These are phyloP conservation scores for Bellardia bayeri DNA, from an alignment of 2,888 invertebrate genomes.

Conservation along the genomic window DNA sequence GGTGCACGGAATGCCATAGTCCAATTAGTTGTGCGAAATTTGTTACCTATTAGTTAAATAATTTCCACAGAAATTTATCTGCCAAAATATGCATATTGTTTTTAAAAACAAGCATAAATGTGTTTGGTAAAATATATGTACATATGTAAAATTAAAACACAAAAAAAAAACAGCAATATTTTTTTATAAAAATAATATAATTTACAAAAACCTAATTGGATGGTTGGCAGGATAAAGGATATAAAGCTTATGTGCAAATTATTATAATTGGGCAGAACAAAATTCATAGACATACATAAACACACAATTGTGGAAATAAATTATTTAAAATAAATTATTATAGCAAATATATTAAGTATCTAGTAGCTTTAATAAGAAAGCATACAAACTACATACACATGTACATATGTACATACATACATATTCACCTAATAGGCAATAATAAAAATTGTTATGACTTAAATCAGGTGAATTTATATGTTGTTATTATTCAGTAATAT, in stretches of 20 bases:
- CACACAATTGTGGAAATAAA: conserved; percentile 24
- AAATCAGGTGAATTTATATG: no score
- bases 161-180: background rate
- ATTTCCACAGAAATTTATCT: conserved; percentile 56
- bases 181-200: conserved; percentile 27
- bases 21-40: conserved; percentile 62
- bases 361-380: background rate
- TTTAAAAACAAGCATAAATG: conserved; percentile 25
- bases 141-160: conserved; percentile 14
- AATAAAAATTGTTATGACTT: no score
- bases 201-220: conserved; percentile 63
- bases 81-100: conserved; percentile 56
- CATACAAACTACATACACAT: background rate
- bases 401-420: no score
- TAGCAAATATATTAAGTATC: background rate
- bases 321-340: conserved; percentile 1
- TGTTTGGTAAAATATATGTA: conserved; percentile 33
- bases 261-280: conserved; percentile 36
- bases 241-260: conserved; percentile 63
- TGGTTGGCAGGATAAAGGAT: conserved; percentile 57
- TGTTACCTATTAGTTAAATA: conserved; percentile 64
- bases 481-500: no score
- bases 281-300: background rate
- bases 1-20: conserved; percentile 55
- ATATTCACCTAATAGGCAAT: no score